Evolutionary conservation across 1,140 invertebrate species (phyloP).

Genomic region (Bombus polaris): DNA sequence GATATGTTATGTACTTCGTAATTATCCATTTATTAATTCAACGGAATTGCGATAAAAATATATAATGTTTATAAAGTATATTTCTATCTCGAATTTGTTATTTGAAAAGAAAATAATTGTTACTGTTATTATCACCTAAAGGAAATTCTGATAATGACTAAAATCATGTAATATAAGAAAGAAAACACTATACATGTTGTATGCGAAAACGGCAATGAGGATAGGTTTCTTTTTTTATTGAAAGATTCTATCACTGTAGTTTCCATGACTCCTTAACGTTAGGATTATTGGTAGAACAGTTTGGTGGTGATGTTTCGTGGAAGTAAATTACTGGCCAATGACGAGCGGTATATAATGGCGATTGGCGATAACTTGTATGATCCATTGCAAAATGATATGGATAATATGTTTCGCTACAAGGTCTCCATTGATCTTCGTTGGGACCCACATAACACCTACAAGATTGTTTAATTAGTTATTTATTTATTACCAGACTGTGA

Average conservation of each 20-base stretch:
- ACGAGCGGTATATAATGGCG: slow-evolving; percentile 71
- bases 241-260: neutral
- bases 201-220: neutral
- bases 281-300: slow-evolving; percentile 69
- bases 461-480: neutral
- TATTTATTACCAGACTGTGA: too few species aligned
- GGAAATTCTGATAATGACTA: neutral
- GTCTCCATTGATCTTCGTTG: slow-evolving; percentile 89
- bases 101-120: neutral
- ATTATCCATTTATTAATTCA: neutral
- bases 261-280: slow-evolving; percentile 7
- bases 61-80: neutral
- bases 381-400: slow-evolving; percentile 79
- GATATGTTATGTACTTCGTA: neutral
- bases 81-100: neutral
- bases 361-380: slow-evolving; percentile 37
- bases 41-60: neutral
- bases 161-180: neutral
- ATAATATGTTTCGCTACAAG: slow-evolving; percentile 91
- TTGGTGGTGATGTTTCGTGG: slow-evolving; percentile 85
- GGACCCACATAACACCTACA: slow-evolving; percentile 91
- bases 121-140: neutral
- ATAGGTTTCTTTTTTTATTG: neutral
- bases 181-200: neutral
- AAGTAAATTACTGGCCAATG: slow-evolving; percentile 88